phyloP scores from a whole-genome alignment of 2,113 vertebrate genomes.

The Perognathus longimembris region DNA sequence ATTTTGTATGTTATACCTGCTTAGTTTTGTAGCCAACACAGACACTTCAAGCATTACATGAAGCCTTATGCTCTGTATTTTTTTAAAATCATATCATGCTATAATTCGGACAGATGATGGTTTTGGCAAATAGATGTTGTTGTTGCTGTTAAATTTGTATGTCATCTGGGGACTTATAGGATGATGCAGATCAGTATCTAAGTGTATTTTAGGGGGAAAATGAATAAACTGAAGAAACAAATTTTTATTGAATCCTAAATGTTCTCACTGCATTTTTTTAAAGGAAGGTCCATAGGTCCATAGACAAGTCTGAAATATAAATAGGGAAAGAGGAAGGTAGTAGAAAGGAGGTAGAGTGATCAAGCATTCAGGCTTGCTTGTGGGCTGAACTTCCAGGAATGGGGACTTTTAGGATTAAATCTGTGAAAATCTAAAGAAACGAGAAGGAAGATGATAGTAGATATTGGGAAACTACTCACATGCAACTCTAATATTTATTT shows the following conservation, averaged over 20 bases:
- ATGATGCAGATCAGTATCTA: neutral
- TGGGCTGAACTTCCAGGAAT: neutral
- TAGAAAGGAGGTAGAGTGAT: neutral
- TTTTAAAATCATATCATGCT: neutral
- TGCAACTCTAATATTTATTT: neutral
- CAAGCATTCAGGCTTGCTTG: neutral
- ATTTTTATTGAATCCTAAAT: neutral
- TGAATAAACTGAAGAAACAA: neutral
- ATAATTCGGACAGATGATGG: neutral
- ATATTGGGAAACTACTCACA: neutral
- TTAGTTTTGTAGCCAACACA: neutral
- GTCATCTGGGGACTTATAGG: neutral
- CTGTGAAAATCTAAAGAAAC: neutral
- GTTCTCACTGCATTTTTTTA: neutral
- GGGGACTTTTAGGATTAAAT: neutral
- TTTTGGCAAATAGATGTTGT: constrained; percentile 30
- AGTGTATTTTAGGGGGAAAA: neutral
- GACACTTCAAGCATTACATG: neutral
- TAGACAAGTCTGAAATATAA: neutral
- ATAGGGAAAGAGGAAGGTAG: neutral
- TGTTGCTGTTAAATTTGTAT: neutral
- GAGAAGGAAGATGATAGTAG: neutral
- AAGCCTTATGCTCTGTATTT: neutral
- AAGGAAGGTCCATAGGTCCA: neutral
- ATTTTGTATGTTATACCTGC: neutral